These are phyloP conservation scores for Cydia fagiglandana DNA, from an alignment of 1,140 invertebrate species.

Conservation along the genomic window DNA sequence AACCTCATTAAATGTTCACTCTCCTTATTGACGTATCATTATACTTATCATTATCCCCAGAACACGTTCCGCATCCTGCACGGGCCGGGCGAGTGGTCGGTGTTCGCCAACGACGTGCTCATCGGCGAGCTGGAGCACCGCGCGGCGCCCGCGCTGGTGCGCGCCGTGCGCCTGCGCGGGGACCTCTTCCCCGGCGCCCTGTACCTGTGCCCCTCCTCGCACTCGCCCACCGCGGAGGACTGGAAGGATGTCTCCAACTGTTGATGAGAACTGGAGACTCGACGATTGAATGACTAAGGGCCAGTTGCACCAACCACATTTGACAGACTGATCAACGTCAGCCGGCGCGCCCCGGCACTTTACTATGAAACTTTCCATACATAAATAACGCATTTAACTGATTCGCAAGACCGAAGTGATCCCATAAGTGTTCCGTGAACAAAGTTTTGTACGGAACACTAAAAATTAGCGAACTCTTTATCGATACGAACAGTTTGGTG, in stretches of 20 bases:
- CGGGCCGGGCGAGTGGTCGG: slow-evolving; percentile 52
- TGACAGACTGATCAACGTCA: too few relatives aligned
- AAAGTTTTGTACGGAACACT: too few relatives aligned
- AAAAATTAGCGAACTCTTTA: too few relatives aligned
- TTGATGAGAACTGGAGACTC: not conserved
- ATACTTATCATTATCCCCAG: slow-evolving; percentile 50
- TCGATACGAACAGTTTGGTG: too few relatives aligned
- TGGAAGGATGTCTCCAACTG: slow-evolving; percentile 8
- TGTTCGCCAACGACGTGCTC: slow-evolving; percentile 60
- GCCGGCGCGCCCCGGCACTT: too few relatives aligned
- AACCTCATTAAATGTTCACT: too few relatives aligned
- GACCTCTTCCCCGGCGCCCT: slow-evolving; percentile 56
- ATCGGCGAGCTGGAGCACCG: slow-evolving; percentile 64
- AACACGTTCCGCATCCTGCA: slow-evolving; percentile 60
- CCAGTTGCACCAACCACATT: too few relatives aligned
- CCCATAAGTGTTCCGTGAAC: too few relatives aligned
- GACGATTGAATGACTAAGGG: not conserved
- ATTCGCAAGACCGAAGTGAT: too few relatives aligned
- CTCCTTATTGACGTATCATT: too few relatives aligned
- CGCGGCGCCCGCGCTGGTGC: slow-evolving; percentile 49
- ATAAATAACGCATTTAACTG: too few relatives aligned
- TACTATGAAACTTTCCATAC: too few relatives aligned
- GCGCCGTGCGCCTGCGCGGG: slow-evolving; percentile 57
- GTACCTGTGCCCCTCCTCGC: slow-evolving; percentile 47
- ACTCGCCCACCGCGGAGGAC: slow-evolving; percentile 39